Percentiles rank a stretch among this genome's conserved stretches.
phyloP scores from a whole-genome alignment of 1,140 invertebrate species.

The Aphelenchoides besseyi region DNA sequence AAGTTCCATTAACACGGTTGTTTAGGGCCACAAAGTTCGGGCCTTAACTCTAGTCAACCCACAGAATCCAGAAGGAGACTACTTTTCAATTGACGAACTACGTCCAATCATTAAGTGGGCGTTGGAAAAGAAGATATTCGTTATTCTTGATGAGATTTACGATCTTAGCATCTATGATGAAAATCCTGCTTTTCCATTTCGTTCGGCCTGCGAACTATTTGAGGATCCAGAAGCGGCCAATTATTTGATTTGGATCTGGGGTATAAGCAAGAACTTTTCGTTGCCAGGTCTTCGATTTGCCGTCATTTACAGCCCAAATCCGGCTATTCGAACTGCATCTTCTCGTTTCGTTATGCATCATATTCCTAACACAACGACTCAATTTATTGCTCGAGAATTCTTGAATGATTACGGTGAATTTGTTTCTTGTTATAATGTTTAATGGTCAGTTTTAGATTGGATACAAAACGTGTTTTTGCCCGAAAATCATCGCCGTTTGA shows the following conservation, averaged over 20 bases:
- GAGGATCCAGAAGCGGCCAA: slow-evolving; percentile 8
- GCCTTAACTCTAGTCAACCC: slow-evolving; percentile 46
- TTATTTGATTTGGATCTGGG: slow-evolving; percentile 48
- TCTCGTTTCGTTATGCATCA: slow-evolving; percentile 47
- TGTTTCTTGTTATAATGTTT: slow-evolving; percentile 6
- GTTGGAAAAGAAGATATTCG: slow-evolving; percentile 32
- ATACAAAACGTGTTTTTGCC: slow-evolving; percentile 42
- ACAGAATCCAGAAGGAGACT: slow-evolving; percentile 46
- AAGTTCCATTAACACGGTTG: slow-evolving; percentile 4
- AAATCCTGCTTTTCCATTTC: slow-evolving; percentile 23
- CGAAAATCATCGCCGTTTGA: slow-evolving; percentile 44
- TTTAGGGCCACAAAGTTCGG: slow-evolving; percentile 35
- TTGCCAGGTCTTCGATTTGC: slow-evolving; percentile 41
- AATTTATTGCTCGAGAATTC: slow-evolving; percentile 44
- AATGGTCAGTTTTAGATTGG: slow-evolving; percentile 38
- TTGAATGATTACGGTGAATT: slow-evolving; percentile 35
- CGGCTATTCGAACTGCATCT: slow-evolving; percentile 25
- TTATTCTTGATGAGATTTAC: slow-evolving; percentile 46
- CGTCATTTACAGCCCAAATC: slow-evolving; percentile 40
- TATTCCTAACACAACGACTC: slow-evolving; percentile 46
- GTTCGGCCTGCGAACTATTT: slow-evolving; percentile 39
- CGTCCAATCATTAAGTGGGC: slow-evolving; percentile 37
- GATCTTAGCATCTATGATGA: slow-evolving; percentile 44
- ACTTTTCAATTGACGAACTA: slow-evolving; percentile 44
- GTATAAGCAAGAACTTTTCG: slow-evolving; percentile 47